Evolutionary conservation across 2,797 vertebrate genomes (phyloP), one percentile per base, ranked within the genome.

Genomic region (Oophaga sylvatica): DNA sequence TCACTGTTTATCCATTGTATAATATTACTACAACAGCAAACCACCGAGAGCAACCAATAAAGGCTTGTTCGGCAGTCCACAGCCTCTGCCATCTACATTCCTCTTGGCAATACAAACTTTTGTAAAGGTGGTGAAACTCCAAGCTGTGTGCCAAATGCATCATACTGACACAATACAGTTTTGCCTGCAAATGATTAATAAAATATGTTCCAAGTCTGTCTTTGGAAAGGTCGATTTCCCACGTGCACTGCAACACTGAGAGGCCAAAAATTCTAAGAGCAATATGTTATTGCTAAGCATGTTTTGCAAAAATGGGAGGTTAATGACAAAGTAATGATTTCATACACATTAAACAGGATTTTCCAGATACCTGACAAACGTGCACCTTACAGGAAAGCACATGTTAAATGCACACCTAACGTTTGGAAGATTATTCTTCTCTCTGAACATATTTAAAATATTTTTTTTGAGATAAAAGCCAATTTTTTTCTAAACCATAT

Each of bases 101-200:
- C 59, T 87, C 68, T 87, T 87, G 86, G 86, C 86, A 81, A 29
- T 53, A 13, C 29, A 65, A 48, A 48, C 65, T 12, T 81, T 87
- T 82, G 59, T n/a, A 62, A 82, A 87, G 79, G 86, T 82, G 80
- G 70, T 53, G 80, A 87, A 87, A 87, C 65, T 63, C 31, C 48
- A 41, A 20, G 41, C 56, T 65, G 31, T 4, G 31, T 77, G 86
- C 79, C 86, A 87, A 75, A 87, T 82, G 80, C 80, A 87, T 82
- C 70, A 82, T 56, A 31, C 79, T 82, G 70, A 82, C 86, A 87
- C 85, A 87, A 87, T 87, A 71, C 57, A 59, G 29, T 87, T 87
- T 82, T 87, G 79, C 79, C 73, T 81, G 79, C 53, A 73, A 68
- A 63, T 81, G 85, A 81, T 81, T 87, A 81, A 65, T 56, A 75